phyloP scores from a whole-genome alignment of 2,888 invertebrate species.

The Lasiommata megera region DNA sequence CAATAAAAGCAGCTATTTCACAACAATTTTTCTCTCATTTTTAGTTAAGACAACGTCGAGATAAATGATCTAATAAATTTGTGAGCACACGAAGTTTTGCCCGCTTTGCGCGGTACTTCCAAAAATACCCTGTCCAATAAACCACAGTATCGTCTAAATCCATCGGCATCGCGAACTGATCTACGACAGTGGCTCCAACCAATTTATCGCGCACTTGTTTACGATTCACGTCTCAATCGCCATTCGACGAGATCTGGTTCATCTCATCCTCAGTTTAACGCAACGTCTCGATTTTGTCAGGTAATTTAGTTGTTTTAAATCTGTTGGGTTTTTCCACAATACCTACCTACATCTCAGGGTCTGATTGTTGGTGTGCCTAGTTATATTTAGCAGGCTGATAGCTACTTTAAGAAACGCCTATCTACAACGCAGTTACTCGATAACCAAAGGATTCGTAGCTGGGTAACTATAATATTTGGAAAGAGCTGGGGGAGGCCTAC shows the following conservation, averaged over 20 bases:
- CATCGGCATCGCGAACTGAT: slow-evolving; percentile 14
- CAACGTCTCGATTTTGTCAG: slow-evolving; percentile 5
- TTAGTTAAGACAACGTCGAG: background rate
- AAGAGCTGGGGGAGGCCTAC: too few relatives aligned
- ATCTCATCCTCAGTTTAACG: background rate
- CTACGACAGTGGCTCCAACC: slow-evolving; percentile 16
- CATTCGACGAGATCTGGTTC: slow-evolving; percentile 11
- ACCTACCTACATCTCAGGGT: background rate
- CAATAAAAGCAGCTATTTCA: background rate
- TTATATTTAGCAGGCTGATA: too few relatives aligned
- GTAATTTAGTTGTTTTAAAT: slow-evolving; percentile 11
- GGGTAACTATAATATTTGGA: too few relatives aligned
- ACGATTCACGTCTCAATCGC: slow-evolving; percentile 20
- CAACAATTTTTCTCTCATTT: background rate
- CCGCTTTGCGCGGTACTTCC: slow-evolving; percentile 1
- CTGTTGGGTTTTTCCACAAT: background rate
- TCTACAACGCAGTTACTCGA: too few relatives aligned
- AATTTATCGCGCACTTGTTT: slow-evolving; percentile 21
- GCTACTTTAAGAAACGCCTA: too few relatives aligned
- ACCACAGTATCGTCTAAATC: slow-evolving; percentile 19
- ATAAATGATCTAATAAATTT: slow-evolving; percentile 4
- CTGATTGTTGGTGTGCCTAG: too few relatives aligned
- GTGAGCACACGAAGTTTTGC: background rate
- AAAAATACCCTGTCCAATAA: slow-evolving; percentile 26
- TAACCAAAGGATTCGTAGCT: too few relatives aligned